phyloP scores from a whole-genome alignment of 2,888 invertebrate species.

The Hirtodrosophila trivittata region DNA sequence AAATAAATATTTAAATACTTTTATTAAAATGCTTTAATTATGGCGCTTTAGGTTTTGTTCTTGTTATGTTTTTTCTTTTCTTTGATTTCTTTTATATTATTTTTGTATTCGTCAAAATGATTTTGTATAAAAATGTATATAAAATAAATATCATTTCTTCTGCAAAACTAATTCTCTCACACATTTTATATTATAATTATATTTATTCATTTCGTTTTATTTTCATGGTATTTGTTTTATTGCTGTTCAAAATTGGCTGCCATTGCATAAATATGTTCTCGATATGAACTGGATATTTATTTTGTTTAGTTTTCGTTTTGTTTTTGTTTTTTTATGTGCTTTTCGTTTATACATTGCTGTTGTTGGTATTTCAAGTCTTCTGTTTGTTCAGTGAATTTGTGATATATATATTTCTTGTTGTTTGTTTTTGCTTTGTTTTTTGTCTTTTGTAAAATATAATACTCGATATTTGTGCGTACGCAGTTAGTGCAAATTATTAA shows the following conservation, averaged over 20 bases:
- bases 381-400: conserved; percentile 62
- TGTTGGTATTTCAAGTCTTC: conserved; percentile 64
- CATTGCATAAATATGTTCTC: conserved; percentile 36
- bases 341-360: conserved; percentile 64
- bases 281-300: conserved; percentile 57
- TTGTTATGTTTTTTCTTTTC: not conserved
- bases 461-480: conserved; percentile 72
- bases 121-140: conserved; percentile 77
- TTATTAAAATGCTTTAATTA: conserved; percentile 16
- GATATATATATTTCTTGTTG: conserved; percentile 19
- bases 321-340: conserved; percentile 49
- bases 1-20: conserved; percentile 11
- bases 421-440: conserved; percentile 17
- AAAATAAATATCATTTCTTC: conserved; percentile 69
- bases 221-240: conserved; percentile 41
- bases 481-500: conserved; percentile 63
- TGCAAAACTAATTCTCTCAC: conserved; percentile 48
- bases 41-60: conserved; percentile 18
- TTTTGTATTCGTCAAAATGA: conserved; percentile 42
- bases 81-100: conserved; percentile 9
- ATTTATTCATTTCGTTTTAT: conserved; percentile 4
- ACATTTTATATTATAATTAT: conserved; percentile 20
- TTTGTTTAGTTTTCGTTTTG: conserved; percentile 29
- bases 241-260: conserved; percentile 57
- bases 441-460: conserved; percentile 61